Evolutionary conservation across 1,140 invertebrate species (phyloP), one percentile per base, ranked within the genome.

Genomic region (Papilio polytes): DNA sequence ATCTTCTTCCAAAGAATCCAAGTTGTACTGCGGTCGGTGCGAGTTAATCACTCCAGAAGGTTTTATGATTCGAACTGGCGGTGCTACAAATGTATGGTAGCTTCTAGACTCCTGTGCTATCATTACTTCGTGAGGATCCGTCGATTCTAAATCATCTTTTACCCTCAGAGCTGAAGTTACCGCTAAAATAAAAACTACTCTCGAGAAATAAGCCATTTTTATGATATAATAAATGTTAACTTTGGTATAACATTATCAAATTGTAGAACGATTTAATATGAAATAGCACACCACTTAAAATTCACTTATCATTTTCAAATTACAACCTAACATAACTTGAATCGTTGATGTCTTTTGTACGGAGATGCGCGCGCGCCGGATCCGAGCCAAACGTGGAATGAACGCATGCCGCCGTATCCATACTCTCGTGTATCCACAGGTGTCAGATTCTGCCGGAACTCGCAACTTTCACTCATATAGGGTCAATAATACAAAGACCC

Each of bases 391-490:
- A 74, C 86, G 85, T 73, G 59, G 89, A 93, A 90, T 93, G 92
- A 88, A 83, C 87, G 85, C 86, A 85, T 82, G 84, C 84, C 81
- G 53, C 81, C 80, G 85, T 83, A 87, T 89, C 85, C 84, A 85
- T 83, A 83, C 85, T 85, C 88, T 89, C 88, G 85, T 83, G 85
- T 88, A 86, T 87, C 84, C 87, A 85, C 91, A 89, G 86, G 90
- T 93, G 90, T 91, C 89, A 90, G 89, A 89, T 91, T 88, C 85
- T 90, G 80, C 92, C 92, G 93, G 92, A 94, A 89, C 90, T 93
- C 78, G 73, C 81, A 73, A 90, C 92, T 94, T 94, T 94, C 93
- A 89, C 92, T 85, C 73, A 80, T 72, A 73, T 76, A 83, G 87
- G 93, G 93, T 94, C 93, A 90, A 82, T 86, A 74, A 82, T 83